These are phyloP conservation scores for Disparrhopalites patrizii DNA, from an alignment of 2,888 invertebrate species.

Conservation along the genomic window DNA sequence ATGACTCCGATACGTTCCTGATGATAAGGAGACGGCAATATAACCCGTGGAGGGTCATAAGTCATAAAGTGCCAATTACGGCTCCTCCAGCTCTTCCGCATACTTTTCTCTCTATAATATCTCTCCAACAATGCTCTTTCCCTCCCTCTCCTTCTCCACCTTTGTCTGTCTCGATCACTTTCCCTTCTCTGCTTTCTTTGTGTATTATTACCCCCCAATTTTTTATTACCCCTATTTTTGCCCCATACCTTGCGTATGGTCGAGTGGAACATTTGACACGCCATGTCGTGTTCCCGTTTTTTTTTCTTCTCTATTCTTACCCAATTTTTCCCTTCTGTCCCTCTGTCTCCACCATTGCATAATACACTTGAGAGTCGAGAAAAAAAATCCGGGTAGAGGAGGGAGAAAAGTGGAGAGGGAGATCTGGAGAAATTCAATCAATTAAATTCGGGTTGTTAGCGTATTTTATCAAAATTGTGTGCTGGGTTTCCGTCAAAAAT, in stretches of 20 bases:
- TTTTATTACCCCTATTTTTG: too few relatives aligned
- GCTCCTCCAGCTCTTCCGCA: conserved; percentile 25
- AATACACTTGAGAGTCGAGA: background rate
- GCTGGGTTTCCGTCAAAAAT: conserved; percentile 2
- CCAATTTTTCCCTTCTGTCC: background rate
- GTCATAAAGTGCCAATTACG: conserved; percentile 29
- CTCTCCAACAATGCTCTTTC: too few relatives aligned
- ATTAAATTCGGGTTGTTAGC: background rate
- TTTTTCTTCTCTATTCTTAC: background rate
- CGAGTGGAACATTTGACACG: conserved; percentile 20
- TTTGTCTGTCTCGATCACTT: too few relatives aligned
- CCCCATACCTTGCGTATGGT: background rate
- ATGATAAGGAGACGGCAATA: conserved; percentile 1
- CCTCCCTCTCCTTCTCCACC: too few relatives aligned
- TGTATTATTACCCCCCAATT: too few relatives aligned
- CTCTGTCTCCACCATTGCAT: background rate
- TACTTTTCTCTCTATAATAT: background rate
- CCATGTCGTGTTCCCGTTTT: conserved; percentile 7
- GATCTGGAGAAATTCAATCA: background rate
- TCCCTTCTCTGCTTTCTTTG: too few relatives aligned
- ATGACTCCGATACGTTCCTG: too few relatives aligned
- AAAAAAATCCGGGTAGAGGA: too few relatives aligned
- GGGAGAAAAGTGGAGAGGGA: background rate
- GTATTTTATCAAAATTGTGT: background rate
- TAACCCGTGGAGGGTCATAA: conserved; percentile 5